Evolutionary conservation across 2,797 vertebrate genomes (phyloP).

Genomic region (Scyliorhinus canicula): DNA sequence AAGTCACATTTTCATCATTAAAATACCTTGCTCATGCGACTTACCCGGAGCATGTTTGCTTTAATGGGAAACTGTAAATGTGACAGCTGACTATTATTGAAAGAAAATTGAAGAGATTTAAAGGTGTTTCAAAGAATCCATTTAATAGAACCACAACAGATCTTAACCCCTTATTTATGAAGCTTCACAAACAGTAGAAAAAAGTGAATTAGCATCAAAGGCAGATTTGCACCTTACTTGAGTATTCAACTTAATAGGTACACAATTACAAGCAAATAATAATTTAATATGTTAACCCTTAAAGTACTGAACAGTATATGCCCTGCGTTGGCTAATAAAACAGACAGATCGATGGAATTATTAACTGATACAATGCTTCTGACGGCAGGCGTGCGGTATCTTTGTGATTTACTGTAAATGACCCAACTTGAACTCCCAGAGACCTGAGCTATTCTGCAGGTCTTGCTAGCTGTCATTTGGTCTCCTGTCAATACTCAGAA

Average conservation of each 20-base stretch:
- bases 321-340: background rate
- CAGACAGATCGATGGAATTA: background rate
- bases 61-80: background rate
- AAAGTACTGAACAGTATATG: constrained; percentile 31
- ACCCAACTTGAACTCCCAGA: background rate
- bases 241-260: background rate
- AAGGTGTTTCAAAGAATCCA: constrained; percentile 20
- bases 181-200: constrained; percentile 23
- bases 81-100: background rate
- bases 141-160: background rate
- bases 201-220: constrained; percentile 9
- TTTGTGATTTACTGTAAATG: background rate
- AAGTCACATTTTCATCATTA: background rate
- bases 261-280: constrained; percentile 36
- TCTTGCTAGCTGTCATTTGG: background rate
- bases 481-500: background rate
- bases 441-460: background rate
- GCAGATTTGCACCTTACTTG: background rate
- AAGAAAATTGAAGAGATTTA: constrained; percentile 33
- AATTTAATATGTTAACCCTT: background rate
- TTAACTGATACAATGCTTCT: background rate
- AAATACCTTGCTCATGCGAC: background rate
- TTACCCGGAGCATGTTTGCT: background rate
- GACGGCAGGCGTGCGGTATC: background rate
- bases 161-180: constrained; percentile 31